These are phyloP conservation scores for Drosophila gaucha DNA, from an alignment of 2,888 invertebrate genomes.

Conservation along the genomic window DNA sequence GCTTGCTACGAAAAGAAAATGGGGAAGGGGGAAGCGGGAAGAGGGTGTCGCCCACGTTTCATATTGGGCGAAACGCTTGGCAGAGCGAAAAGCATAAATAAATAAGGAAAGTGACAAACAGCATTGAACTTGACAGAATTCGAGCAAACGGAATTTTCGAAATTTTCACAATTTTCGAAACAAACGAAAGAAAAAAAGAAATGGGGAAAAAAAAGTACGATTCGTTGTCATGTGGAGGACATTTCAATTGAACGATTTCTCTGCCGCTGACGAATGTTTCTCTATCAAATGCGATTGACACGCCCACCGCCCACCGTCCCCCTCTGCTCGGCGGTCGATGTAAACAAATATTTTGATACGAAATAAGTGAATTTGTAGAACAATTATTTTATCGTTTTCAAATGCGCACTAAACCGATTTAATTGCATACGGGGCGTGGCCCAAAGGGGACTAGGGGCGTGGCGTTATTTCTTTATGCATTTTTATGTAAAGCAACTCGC, in stretches of 20 bases:
- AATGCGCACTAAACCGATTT: constrained; percentile 56
- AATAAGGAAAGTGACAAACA: constrained; percentile 31
- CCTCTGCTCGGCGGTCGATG: neutral
- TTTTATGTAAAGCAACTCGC: constrained; percentile 54
- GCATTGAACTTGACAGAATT: constrained; percentile 46
- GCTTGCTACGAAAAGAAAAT: no score
- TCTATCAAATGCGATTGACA: neutral
- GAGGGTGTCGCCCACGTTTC: constrained; percentile 16
- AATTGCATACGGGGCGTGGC: constrained; percentile 29
- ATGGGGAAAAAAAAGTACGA: neutral
- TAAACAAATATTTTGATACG: constrained; percentile 31
- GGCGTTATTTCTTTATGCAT: constrained; percentile 40
- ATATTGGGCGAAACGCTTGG: constrained; percentile 7
- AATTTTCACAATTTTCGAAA: neutral
- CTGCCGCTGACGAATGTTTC: neutral
- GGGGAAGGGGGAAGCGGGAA: neutral
- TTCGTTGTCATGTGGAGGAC: constrained; percentile 20
- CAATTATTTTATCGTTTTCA: constrained; percentile 44
- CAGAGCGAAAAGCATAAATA: constrained; percentile 35
- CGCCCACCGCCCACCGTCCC: neutral
- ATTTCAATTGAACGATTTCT: constrained; percentile 7
- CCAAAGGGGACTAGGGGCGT: neutral
- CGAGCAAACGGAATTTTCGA: constrained; percentile 1
- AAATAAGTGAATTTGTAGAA: constrained; percentile 42
- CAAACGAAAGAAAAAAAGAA: neutral